phyloP scores from a whole-genome alignment of 2,888 invertebrate genomes.

The Mythimna impura region DNA sequence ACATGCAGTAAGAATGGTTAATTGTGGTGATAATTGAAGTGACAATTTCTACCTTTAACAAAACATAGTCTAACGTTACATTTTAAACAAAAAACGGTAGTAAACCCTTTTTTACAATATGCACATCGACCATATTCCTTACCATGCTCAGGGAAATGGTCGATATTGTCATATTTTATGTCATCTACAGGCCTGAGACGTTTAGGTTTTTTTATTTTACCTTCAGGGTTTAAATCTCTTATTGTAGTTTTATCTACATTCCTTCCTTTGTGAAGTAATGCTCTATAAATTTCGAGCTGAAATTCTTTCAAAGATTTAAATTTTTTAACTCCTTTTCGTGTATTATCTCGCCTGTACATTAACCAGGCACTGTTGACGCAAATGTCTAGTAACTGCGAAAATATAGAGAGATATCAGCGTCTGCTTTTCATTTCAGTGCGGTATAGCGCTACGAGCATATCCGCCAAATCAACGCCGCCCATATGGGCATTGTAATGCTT shows the following conservation, averaged over 20 bases:
- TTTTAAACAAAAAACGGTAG: conserved; percentile 3
- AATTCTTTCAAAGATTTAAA: conserved; percentile 6
- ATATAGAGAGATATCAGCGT: conserved; percentile 6
- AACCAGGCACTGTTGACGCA: conserved; percentile 23
- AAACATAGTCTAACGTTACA: conserved; percentile 6
- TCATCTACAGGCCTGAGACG: conserved; percentile 4
- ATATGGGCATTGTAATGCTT: conserved; percentile 8
- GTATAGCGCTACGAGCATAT: conserved; percentile 13
- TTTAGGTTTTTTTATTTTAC: conserved; percentile 2
- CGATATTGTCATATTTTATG: conserved; percentile 8
- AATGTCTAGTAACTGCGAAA: conserved; percentile 17
- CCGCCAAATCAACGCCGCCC: conserved; percentile 6
- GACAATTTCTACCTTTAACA: conserved; percentile 7
- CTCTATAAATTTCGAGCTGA: conserved; percentile 11
- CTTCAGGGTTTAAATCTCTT: conserved; percentile 5
- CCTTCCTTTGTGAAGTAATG: not conserved
- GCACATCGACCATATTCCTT: too few relatives aligned
- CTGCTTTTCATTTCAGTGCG: conserved; percentile 5
- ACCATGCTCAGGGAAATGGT: not conserved
- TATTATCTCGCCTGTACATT: conserved; percentile 1
- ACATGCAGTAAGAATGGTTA: not conserved
- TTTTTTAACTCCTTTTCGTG: not conserved
- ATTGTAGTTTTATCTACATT: conserved; percentile 1
- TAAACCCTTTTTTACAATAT: not conserved
- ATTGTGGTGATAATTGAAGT: not conserved